Evolutionary conservation across 2,888 invertebrate genomes (phyloP), one percentile per base, ranked within the genome.

Genomic region (Apamea anceps): DNA sequence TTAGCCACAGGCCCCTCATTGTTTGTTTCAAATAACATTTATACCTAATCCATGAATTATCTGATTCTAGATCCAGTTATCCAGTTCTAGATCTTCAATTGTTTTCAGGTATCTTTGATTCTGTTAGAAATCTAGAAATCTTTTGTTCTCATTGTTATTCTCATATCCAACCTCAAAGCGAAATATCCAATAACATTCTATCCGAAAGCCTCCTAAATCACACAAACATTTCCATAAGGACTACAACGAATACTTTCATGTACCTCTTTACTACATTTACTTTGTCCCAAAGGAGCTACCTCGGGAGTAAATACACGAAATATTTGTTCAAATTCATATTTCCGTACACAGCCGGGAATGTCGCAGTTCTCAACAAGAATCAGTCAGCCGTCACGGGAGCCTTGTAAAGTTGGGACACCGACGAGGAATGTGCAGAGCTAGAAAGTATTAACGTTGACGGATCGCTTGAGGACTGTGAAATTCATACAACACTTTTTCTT

Each of bases 311-410:
- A 89, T 87, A 89, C 77, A 85, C 82, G 71, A 86, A 89, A 86
- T 88, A 87, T 90, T 87, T 90, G 82, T 86, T 82, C 81, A 83
- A 79, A 87, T 89, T 88, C 85, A 81, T 85, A 89, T 87, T 82
- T 66, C 73, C 54, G 65, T 75, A 76, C 51, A 80, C 32, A 74
- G 75, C 68, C 65, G 72, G 77, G 83, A 75, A 85, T 85, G 87
- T 90, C 90, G 85, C 90, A 89, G 87, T 90, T 89, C 86, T 85
- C 84, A 91, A 89, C 85, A 88, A 80, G 87, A 91, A 91, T 91
- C 91, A 91, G 90, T 90, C 91, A 92, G 81, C 89, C 90, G 80
- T 87, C 86, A 68, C 81, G 77, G 37, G 82, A 85, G 72, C 67
- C 62, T 48, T 79, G 60, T 72, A 83, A 70, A 83, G 73, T 87